phyloP scores from a whole-genome alignment of 30 jellyfish, hydroid and myxozoan species.

The Nemopilema nomurai region DNA sequence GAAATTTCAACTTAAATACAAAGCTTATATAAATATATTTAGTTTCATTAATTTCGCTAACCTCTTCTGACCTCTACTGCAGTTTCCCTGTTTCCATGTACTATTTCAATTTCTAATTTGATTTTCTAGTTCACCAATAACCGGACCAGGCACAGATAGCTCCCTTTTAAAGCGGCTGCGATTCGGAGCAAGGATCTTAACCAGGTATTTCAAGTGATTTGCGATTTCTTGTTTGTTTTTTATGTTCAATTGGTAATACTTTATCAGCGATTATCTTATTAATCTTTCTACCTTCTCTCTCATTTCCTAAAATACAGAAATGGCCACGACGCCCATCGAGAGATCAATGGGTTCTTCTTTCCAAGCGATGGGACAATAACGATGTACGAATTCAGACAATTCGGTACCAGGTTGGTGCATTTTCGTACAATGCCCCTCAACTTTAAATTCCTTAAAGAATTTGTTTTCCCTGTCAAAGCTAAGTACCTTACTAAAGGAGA shows the following conservation, averaged over 20 bases:
- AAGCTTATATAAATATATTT: too few relatives aligned
- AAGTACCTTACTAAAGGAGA: too few relatives aligned
- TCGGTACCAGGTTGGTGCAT: conserved; percentile 80
- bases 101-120: neutral
- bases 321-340: conserved; percentile 91
- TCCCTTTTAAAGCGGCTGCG: conserved; percentile 69
- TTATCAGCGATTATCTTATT: neutral
- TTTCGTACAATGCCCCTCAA: neutral
- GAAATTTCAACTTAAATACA: too few relatives aligned
- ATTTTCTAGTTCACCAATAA: conserved; percentile 39
- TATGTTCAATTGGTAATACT: neutral
- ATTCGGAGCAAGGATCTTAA: conserved; percentile 79
- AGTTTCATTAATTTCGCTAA: too few relatives aligned
- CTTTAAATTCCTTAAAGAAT: too few relatives aligned
- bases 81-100: neutral
- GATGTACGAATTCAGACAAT: conserved; percentile 94
- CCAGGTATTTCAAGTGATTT: conserved; percentile 38
- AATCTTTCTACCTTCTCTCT: neutral
- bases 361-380: conserved; percentile 77
- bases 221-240: neutral
- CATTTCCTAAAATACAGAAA: conserved; percentile 24
- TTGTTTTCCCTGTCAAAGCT: too few relatives aligned
- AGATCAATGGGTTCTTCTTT: conserved; percentile 88
- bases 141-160: conserved; percentile 31
- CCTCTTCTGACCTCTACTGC: too few relatives aligned